Evolutionary conservation across 2,888 invertebrate genomes (phyloP).

Genomic region (Dione juno): DNA sequence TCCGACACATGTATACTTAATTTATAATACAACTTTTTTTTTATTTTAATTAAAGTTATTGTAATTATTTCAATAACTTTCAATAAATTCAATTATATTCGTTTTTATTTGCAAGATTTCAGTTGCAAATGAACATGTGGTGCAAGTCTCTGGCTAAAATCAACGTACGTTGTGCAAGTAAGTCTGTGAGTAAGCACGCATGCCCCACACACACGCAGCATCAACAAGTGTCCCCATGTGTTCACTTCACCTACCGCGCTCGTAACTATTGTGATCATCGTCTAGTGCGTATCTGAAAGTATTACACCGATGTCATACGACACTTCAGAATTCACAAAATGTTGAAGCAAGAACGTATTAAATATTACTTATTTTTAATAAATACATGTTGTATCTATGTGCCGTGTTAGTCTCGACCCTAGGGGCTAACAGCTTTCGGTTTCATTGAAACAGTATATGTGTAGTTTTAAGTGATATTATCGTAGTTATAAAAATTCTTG

Average conservation of each 20-base stretch:
- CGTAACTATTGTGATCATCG: slow-evolving; percentile 12
- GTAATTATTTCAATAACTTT: too few species aligned
- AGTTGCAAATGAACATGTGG: not conserved
- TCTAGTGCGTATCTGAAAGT: slow-evolving; percentile 22
- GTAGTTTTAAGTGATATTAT: too few species aligned
- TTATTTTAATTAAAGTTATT: not conserved
- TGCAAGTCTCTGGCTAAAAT: too few species aligned
- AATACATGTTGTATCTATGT: not conserved
- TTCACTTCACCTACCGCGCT: slow-evolving; percentile 55
- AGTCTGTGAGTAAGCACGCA: slow-evolving; percentile 56
- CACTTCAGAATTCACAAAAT: not conserved
- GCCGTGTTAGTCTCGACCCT: not conserved
- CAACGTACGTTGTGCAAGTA: slow-evolving; percentile 27
- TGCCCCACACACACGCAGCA: slow-evolving; percentile 58
- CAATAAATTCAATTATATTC: too few species aligned
- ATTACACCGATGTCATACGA: not conserved
- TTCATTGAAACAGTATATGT: too few species aligned
- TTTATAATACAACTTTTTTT: not conserved
- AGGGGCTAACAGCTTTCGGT: too few species aligned
- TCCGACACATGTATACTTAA: not conserved
- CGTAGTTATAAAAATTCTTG: too few species aligned
- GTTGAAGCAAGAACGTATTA: not conserved
- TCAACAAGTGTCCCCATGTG: slow-evolving; percentile 81
- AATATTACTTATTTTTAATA: not conserved
- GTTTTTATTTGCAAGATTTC: too few species aligned